These are phyloP conservation scores for Phrynocephalus versicolor DNA, from an alignment of 2,113 vertebrate species.

Conservation along the genomic window DNA sequence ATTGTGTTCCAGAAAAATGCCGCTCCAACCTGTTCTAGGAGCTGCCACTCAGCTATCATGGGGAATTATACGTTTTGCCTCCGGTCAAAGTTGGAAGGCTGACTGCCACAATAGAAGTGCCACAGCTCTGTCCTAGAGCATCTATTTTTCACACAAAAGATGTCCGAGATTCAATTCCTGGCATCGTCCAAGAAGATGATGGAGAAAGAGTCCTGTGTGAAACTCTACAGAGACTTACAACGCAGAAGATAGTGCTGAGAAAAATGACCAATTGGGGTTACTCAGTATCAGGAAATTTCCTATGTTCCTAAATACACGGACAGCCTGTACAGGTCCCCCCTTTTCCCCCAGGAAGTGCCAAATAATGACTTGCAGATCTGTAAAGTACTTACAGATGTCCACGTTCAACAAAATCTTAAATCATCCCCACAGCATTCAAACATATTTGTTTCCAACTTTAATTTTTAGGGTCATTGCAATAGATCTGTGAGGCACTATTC, in stretches of 20 bases:
- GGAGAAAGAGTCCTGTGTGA: background rate
- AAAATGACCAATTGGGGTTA: background rate
- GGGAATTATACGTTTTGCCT: background rate
- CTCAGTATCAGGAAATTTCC: background rate
- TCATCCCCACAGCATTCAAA: constrained; percentile 11
- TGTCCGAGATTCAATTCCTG: background rate
- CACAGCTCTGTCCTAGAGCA: background rate
- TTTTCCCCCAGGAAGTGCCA: background rate
- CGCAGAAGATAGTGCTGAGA: background rate
- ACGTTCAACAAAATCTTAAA: background rate
- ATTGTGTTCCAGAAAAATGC: too few relatives aligned
- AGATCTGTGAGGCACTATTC: background rate
- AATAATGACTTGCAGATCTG: background rate
- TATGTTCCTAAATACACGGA: background rate
- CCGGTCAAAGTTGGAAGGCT: background rate
- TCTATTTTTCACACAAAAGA: background rate
- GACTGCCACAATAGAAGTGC: background rate
- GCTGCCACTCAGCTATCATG: background rate
- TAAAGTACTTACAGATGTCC: constrained; percentile 26
- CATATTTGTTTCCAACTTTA: constrained; percentile 15
- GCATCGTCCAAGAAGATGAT: too few relatives aligned
- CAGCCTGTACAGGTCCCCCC: background rate
- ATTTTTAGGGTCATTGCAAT: constrained; percentile 9
- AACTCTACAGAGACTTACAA: background rate
- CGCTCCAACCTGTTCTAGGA: too few relatives aligned